These are phyloP conservation scores for Takifugu rubripes DNA, from an alignment of 2,797 vertebrate species.

Conservation along the genomic window DNA sequence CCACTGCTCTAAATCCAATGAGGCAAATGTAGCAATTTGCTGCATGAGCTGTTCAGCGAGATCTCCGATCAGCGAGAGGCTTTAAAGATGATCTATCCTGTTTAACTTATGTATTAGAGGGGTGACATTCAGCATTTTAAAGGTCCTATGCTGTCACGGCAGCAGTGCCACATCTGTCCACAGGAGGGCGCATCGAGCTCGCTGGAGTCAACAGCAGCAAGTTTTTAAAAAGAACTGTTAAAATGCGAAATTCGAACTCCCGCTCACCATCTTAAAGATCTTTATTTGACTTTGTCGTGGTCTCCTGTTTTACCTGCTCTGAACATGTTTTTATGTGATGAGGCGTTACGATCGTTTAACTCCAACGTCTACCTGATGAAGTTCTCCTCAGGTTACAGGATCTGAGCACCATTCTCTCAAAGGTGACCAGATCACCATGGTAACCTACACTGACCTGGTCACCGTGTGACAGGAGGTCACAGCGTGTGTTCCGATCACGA, in stretches of 20 bases:
- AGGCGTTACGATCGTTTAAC: no score
- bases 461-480: no score
- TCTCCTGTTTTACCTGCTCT: no score
- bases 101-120: conserved; percentile 39
- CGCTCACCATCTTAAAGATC: background rate
- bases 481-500: no score
- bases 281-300: background rate
- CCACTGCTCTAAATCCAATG: background rate
- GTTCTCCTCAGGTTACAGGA: background rate
- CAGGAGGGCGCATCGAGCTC: conserved; percentile 38
- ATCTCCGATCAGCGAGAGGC: conserved; percentile 4
- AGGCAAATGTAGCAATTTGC: background rate
- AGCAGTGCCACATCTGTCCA: conserved; percentile 34
- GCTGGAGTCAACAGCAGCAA: background rate
- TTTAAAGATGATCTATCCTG: conserved; percentile 39
- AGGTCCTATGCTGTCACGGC: conserved; percentile 2
- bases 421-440: background rate
- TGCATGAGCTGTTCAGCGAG: background rate
- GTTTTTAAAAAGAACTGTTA: background rate
- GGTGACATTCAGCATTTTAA: conserved; percentile 37
- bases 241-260: background rate
- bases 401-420: background rate
- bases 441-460: no score
- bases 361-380: no score
- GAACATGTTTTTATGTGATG: no score